Base-by-base conservation (phyloP, 1,140 invertebrate genomes). In the Trichonephila clavata region DNA sequence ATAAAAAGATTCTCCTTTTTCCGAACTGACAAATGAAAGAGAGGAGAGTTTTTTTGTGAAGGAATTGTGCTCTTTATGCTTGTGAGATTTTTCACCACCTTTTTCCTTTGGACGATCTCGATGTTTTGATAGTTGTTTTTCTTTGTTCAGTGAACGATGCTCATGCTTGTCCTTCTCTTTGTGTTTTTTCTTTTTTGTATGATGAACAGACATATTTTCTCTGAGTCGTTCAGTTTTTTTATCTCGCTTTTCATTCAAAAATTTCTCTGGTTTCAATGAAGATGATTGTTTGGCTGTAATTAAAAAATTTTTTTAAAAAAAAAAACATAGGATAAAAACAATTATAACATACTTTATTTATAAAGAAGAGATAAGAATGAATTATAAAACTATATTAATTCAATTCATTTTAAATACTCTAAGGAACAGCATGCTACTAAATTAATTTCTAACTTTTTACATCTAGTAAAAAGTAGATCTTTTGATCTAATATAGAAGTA, bases 161-260 rank as follows among this genome's bases (percentile, higher is more conserved):
- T 90, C 88, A 88, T 71, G 86, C 27, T 91, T 94, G 10, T 91
- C 83, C 81, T 94, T 94, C 86, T 94, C 93, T 86, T 94, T 94
- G 24, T 94, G 93, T 32, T 94, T 94, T 91, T 94, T 94, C 89
- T 94, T 94, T 61, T 94, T 94, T 63, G 93, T 90, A 43, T 94
- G 93, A 83, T 94, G 90, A n/a, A 94, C 93, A 21, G 93, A 83
- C 57, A 39, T 68, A 43, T 84, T 89, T 32, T 94, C 87, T 90
- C 80, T 94, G 2, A 27, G 39, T 80, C 61, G 90, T 68, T 94
- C 93, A 21, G 60, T 18, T n/a, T 93, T 93, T 63, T 93, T 93
- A 43, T 13, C 60, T 77, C 24, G 16, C 24, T 60, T 71, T 16
- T 93, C 84, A 61, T 27, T 43, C 16, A 63, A 14, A 86, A 77